These are phyloP conservation scores for Spodoptera littoralis DNA, from an alignment of 2,888 invertebrate genomes.

Conservation along the genomic window DNA sequence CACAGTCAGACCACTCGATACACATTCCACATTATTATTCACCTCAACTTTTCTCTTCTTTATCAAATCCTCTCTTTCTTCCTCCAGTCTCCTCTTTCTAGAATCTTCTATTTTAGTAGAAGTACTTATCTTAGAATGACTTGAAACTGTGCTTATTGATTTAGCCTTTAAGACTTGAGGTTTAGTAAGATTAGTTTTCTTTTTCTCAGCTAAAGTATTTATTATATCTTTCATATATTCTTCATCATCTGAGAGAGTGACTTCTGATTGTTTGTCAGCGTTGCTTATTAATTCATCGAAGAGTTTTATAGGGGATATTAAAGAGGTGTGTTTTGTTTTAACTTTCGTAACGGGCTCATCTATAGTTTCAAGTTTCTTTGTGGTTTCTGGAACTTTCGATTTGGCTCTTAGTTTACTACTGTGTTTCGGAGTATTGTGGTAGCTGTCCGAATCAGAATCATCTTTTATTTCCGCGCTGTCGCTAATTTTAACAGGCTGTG, in stretches of 20 bases:
- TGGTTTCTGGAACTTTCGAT: neutral
- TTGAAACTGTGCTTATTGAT: conserved; percentile 28
- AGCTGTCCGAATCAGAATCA: conserved; percentile 22
- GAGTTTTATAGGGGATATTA: conserved; percentile 73
- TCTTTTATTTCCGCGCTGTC: conserved; percentile 1
- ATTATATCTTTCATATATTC: conserved; percentile 45
- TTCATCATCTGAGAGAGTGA: conserved; percentile 48
- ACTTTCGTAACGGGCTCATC: neutral
- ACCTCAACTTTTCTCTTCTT: conserved; percentile 57
- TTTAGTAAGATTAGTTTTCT: neutral
- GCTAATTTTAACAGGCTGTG: conserved; percentile 7
- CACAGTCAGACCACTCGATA: conserved; percentile 57
- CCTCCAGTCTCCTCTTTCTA: conserved; percentile 49
- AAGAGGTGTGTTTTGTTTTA: conserved; percentile 39
- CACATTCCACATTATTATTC: conserved; percentile 27
- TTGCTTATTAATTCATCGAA: conserved; percentile 56
- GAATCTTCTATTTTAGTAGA: conserved; percentile 40
- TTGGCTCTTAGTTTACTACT: neutral
- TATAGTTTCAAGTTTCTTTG: neutral
- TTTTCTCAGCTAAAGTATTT: conserved; percentile 33
- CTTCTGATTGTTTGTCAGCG: conserved; percentile 33
- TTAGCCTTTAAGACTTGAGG: neutral
- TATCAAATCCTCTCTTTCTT: conserved; percentile 19
- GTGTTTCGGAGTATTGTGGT: conserved; percentile 2
- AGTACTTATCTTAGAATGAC: conserved; percentile 47